phyloP scores from a whole-genome alignment of 2,113 vertebrate genomes.

The Hydropotes inermis region DNA sequence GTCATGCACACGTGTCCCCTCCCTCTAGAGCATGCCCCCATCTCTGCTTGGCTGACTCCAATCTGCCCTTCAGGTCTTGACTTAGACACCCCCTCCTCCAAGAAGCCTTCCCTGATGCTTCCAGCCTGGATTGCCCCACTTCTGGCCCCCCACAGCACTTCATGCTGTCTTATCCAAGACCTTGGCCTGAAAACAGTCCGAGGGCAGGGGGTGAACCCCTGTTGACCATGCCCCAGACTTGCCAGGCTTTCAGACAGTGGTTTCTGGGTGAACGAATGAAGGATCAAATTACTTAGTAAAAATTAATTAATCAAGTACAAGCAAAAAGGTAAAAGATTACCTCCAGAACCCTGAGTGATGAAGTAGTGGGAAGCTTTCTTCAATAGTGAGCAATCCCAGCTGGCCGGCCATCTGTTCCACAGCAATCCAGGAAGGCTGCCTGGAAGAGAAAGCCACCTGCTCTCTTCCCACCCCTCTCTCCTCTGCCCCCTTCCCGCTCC shows the following conservation, averaged over 20 bases:
- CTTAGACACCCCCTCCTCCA: neutral
- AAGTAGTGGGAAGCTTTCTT: neutral
- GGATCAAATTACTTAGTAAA: neutral
- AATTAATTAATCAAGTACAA: neutral
- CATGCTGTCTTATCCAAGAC: neutral
- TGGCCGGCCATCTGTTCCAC: neutral
- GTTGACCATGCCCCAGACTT: neutral
- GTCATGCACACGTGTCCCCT: neutral
- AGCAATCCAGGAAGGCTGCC: conserved; percentile 28
- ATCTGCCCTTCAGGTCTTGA: neutral
- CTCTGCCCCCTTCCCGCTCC: neutral
- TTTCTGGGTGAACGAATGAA: neutral
- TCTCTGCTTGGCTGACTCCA: neutral
- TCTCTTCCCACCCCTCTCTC: neutral
- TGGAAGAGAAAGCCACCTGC: neutral
- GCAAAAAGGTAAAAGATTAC: neutral
- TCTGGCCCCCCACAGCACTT: too few species aligned
- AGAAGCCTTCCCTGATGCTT: neutral
- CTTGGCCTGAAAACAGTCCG: neutral
- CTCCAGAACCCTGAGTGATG: neutral
- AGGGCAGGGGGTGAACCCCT: neutral
- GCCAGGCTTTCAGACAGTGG: neutral
- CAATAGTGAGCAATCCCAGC: neutral
- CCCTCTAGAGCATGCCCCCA: neutral
- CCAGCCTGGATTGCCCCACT: neutral